These are phyloP conservation scores for Candidula unifasciata DNA, from an alignment of 2,888 invertebrate species.

Conservation along the genomic window DNA sequence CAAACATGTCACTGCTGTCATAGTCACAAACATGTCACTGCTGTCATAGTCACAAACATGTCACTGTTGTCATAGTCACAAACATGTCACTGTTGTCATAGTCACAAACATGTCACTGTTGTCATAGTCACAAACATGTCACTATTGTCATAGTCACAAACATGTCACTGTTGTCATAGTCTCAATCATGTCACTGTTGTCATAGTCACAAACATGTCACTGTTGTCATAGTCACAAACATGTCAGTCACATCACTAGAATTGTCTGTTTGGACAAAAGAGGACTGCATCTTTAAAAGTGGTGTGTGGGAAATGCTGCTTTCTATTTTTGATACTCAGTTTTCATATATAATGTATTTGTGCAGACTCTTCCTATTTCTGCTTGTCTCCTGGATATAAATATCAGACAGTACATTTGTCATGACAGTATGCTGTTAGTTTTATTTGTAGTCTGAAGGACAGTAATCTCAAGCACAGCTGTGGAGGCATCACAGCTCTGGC, in stretches of 20 bases:
- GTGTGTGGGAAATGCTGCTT: not conserved
- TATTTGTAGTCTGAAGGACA: not conserved
- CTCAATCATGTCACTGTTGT: not conserved
- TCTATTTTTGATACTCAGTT: not conserved
- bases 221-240: not conserved
- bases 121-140: not conserved
- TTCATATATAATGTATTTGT: not conserved
- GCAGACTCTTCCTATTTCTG: not conserved
- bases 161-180: not conserved
- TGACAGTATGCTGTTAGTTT: not conserved
- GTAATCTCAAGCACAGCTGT: not conserved
- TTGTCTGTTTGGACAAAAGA: not conserved
- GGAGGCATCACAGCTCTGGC: not conserved
- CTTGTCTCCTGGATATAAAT: not conserved
- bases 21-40: not conserved
- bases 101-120: not conserved
- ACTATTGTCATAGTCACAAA: not conserved
- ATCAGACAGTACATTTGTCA: not conserved
- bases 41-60: not conserved
- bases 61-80: not conserved
- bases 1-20: not conserved
- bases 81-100: not conserved
- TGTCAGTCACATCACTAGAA: not conserved
- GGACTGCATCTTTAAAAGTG: not conserved
- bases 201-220: not conserved